Base-by-base conservation (phyloP, 1,140 invertebrate genomes). In the Temnothorax curvispinosus region DNA sequence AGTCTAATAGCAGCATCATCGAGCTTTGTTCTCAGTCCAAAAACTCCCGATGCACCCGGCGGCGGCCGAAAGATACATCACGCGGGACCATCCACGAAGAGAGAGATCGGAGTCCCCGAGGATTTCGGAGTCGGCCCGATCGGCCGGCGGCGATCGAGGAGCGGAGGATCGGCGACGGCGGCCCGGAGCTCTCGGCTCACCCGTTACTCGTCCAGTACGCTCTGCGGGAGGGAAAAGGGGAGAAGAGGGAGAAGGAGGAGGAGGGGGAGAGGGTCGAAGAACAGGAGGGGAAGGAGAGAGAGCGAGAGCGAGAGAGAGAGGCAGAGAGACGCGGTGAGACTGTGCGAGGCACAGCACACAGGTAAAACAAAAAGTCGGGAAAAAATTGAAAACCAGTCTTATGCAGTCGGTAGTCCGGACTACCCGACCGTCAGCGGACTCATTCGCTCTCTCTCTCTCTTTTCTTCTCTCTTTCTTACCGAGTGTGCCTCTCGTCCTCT, bases 311-410 rank as follows among this genome's bases (percentile, higher is more conserved):
- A 27, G 27, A 27, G 69, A 72, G 77, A 65, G 81, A 87, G 69
- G n/a, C n/a, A 13, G 65, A 65, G 60, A 84, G 60, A 80, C 47
- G 62, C 56, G 41, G 47, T 47, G 62, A 11, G 76, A 47, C 44
- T 78, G 67, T 60, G 77, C 67, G 82, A 84, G 32, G 76, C 78
- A 67, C 35, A 44, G 74, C 62, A 41, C 87, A 92, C 87, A 92
- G 89, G 91, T 91, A 92, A 91, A 88, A 93, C 88, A 92, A 92
- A 94, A 94, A 94, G 93, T 88, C 44, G 78, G 84, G 86, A 94
- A 94, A 93, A 94, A 94, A 92, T 92, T 89, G 80, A 94, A 94
- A 95, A 94, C 94, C 94, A 93, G 94, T 94, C 94, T 87, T 91
- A 86, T 91, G 91, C 88, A 89, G 87, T 91, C 87, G 74, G 91